A percentile compares a stretch with the other conserved stretches of the same genome.
Evolutionary conservation across 2,888 invertebrate genomes (phyloP).

Genomic region (Argyresthia albistria): DNA sequence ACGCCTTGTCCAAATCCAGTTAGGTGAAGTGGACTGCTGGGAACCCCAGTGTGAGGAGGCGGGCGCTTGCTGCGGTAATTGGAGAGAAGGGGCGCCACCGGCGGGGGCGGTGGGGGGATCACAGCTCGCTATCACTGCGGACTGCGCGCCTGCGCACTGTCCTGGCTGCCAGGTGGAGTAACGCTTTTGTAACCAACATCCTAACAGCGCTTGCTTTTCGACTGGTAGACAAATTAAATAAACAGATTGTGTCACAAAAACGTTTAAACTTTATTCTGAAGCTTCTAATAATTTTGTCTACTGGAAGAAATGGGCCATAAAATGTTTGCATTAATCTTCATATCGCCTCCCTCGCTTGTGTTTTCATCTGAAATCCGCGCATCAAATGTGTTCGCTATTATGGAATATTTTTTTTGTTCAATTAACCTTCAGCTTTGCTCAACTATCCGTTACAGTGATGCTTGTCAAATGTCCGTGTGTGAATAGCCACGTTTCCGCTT

Average conservation of each 20-base stretch:
- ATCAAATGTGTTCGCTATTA: background rate
- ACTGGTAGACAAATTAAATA: background rate
- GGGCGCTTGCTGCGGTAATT: constrained; percentile 70
- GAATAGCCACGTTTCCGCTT: constrained; percentile 60
- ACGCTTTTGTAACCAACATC: background rate
- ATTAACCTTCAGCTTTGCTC: constrained; percentile 11
- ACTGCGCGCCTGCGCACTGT: constrained; percentile 80
- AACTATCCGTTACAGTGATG: background rate
- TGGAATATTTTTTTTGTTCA: background rate
- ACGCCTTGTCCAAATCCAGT: constrained; percentile 44
- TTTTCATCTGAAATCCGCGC: background rate
- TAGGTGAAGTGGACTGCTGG: constrained; percentile 92
- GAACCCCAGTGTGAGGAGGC: constrained; percentile 89
- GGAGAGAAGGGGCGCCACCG: constrained; percentile 76
- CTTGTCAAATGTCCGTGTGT: constrained; percentile 30
- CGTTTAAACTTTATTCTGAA: background rate
- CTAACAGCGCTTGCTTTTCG: constrained; percentile 1
- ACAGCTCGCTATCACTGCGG: constrained; percentile 73
- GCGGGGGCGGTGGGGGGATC: constrained; percentile 74
- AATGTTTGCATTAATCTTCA: background rate
- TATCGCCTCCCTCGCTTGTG: background rate
- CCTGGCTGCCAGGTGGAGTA: constrained; percentile 62
- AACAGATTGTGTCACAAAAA: background rate
- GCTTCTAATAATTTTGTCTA: too few relatives aligned
- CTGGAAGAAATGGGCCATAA: too few relatives aligned